A percentile compares a stretch with the other conserved stretches of the same genome.
These are phyloP conservation scores for Danionella dracula DNA, from an alignment of 2,797 vertebrate genomes.

Conservation along the genomic window DNA sequence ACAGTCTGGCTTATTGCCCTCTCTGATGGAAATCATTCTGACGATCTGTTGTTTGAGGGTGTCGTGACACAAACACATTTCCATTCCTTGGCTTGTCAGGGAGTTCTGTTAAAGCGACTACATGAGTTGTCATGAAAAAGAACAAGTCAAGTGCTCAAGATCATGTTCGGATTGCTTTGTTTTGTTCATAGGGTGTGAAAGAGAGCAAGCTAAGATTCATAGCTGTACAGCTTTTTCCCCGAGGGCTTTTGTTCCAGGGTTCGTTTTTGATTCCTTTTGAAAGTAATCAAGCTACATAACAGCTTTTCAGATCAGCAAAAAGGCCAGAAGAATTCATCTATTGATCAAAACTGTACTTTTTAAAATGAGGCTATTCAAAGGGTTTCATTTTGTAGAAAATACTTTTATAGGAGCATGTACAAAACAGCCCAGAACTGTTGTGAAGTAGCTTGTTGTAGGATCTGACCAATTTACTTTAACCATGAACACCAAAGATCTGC, in stretches of 20 bases:
- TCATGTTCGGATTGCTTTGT: slow-evolving; percentile 50
- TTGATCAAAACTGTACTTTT: slow-evolving; percentile 50
- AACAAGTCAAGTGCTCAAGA: slow-evolving; percentile 56
- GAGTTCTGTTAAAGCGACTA: slow-evolving; percentile 50
- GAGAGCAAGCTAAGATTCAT: slow-evolving; percentile 34
- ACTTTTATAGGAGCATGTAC: too few relatives aligned
- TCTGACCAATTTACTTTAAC: too few relatives aligned
- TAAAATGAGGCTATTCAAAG: slow-evolving; percentile 43
- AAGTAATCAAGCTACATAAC: slow-evolving; percentile 11
- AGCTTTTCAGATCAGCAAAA: slow-evolving; percentile 48
- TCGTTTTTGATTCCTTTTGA: slow-evolving; percentile 41
- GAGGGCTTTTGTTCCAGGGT: slow-evolving; percentile 44
- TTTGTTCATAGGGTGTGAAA: neutral
- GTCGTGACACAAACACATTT: slow-evolving; percentile 47
- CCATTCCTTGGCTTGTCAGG: slow-evolving; percentile 45
- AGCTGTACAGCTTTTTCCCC: slow-evolving; percentile 44
- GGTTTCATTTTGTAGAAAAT: too few relatives aligned
- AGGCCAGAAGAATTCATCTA: slow-evolving; percentile 47
- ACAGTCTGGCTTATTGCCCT: slow-evolving; percentile 43
- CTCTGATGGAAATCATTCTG: slow-evolving; percentile 45
- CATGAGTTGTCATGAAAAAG: slow-evolving; percentile 56
- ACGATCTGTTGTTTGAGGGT: slow-evolving; percentile 50
- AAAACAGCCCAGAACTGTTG: too few relatives aligned
- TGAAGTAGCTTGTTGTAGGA: too few relatives aligned
- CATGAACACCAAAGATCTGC: too few relatives aligned